These are phyloP conservation scores for Sebastes iracundus DNA, from an alignment of 2,797 vertebrate species.

Conservation along the genomic window DNA sequence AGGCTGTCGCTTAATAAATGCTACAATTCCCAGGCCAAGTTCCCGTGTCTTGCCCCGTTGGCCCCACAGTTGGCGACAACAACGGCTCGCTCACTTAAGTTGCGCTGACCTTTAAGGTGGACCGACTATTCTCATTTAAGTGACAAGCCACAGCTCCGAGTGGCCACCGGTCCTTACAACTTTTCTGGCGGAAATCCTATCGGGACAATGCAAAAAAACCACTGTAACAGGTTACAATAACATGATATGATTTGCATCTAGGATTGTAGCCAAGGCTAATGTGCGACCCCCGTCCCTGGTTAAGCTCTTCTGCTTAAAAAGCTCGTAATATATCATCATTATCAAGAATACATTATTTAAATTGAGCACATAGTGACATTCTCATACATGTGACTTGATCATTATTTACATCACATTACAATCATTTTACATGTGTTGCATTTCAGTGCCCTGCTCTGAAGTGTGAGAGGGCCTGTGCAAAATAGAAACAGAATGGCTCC, in stretches of 20 bases:
- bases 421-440: neutral
- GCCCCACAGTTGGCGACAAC: no score
- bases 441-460: neutral
- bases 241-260: neutral
- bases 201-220: accelerated
- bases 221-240: neutral
- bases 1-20: no score
- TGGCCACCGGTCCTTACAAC: no score
- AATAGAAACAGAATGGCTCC: neutral
- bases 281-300: neutral
- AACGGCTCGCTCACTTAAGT: no score
- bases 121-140: accelerated
- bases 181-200: accelerated
- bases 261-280: neutral
- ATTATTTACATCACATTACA: neutral
- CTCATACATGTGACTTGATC: neutral
- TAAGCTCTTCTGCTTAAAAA: neutral
- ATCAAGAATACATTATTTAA: neutral
- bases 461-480: neutral
- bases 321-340: neutral
- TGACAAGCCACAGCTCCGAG: no score
- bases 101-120: no score
- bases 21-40: no score
- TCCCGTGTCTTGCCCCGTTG: no score
- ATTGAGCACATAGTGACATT: neutral